phyloP scores from a whole-genome alignment of 2,888 invertebrate genomes.

The Morpho helenor region DNA sequence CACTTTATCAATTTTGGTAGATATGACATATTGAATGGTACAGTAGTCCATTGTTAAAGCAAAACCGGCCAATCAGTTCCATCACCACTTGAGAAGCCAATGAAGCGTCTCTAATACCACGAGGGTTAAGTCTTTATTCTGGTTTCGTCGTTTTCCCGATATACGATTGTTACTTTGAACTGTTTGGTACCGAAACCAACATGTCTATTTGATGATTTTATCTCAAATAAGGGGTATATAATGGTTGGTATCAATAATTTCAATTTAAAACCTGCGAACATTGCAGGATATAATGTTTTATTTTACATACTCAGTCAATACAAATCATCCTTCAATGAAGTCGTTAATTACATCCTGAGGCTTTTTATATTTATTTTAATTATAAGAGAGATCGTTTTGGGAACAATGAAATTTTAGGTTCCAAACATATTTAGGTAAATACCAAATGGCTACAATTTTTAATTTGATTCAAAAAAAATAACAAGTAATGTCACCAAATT shows the following conservation, averaged over 20 bases:
- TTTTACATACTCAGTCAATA: no score
- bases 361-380: no score
- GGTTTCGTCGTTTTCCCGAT: slow-evolving; percentile 69
- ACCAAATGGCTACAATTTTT: no score
- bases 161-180: slow-evolving; percentile 24
- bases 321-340: no score
- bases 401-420: no score
- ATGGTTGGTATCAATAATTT: neutral
- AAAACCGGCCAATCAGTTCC: slow-evolving; percentile 73
- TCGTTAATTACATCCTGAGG: no score
- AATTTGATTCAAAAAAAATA: no score
- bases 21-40: slow-evolving; percentile 32
- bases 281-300: no score
- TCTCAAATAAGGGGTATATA: neutral
- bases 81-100: slow-evolving; percentile 72
- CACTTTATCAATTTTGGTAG: slow-evolving; percentile 19
- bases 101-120: slow-evolving; percentile 67
- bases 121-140: slow-evolving; percentile 70
- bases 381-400: no score
- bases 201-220: slow-evolving; percentile 4
- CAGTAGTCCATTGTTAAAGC: slow-evolving; percentile 58
- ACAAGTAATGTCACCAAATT: no score
- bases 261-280: no score
- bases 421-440: no score
- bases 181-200: slow-evolving; percentile 4